phyloP scores from a whole-genome alignment of 2,113 vertebrate genomes.

The Bambusicola thoracicus region DNA sequence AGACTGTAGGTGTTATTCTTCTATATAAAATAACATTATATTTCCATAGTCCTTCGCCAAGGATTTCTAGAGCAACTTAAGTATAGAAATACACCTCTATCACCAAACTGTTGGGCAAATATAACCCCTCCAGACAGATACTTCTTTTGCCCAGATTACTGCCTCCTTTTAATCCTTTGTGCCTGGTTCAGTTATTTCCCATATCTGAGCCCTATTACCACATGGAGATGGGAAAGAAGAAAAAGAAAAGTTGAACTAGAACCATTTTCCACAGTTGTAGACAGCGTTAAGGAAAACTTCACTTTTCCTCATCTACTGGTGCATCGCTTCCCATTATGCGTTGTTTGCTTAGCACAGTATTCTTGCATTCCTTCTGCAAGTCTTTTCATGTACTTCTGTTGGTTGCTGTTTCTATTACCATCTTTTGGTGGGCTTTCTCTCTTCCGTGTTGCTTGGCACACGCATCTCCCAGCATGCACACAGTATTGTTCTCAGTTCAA shows the following conservation, averaged over 20 bases:
- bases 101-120: too few species aligned
- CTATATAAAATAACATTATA: too few species aligned
- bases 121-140: background rate
- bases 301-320: background rate
- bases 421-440: background rate
- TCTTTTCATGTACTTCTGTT: background rate
- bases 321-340: background rate
- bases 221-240: background rate
- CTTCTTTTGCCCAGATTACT: too few species aligned
- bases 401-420: background rate
- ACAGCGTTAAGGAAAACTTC: background rate
- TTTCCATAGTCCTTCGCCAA: background rate
- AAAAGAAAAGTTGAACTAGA: too few species aligned
- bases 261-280: too few species aligned
- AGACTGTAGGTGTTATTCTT: too few species aligned
- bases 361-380: background rate
- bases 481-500: background rate
- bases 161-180: background rate
- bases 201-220: background rate
- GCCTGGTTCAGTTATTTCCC: background rate
- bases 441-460: background rate
- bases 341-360: background rate
- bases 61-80: background rate
- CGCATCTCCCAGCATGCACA: background rate
- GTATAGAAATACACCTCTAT: background rate